Base-by-base conservation (phyloP, 2,797 vertebrate genomes). In the Amphiprion clarkii region DNA sequence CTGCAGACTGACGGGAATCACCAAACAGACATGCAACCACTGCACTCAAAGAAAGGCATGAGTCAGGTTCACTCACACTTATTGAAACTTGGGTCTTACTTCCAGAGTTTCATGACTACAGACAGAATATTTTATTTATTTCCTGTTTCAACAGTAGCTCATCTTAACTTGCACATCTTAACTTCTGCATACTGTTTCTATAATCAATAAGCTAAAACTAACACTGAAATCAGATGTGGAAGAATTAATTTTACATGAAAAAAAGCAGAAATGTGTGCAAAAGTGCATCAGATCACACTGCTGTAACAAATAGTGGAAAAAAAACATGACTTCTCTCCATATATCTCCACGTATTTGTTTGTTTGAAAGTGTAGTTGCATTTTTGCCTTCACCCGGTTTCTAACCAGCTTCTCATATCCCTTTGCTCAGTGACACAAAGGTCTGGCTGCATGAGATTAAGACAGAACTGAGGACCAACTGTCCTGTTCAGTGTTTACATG, bases 401-500 rank as follows among this genome's bases (percentile, higher is more conserved):
- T 39, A 52, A 67, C 57, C 51, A 70, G 71, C 72, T 25, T 73
- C 5, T 9, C 42, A 25, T 51, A 62, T 52, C 54, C 76, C 81
- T 82, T 82, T 73, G 33, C n/a, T 27, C 68, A 77, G 74, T 85
- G 74, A 84, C 65, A 65, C 57, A 39, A 53, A 67, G 44, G 27
- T 36, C 78, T 85, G 80, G 44, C 48, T 82, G 57, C 10, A 33
- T 2, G 40, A 75, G 54, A 84, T 81, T 76, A 77, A 51, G 36
- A 49, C 19, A 51, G 33, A 71, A 55, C 51, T 48, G 54, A 66
- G 77, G 33, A 79, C 49, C 58, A 63, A 36, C 33, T 65, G 79
- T 78, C 72, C 74, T 55, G 69, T 74, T 39, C 21, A 29, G 27
- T 72, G 55, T 57, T 39, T 55, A 57, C 36, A 57, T 66, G 70